phyloP scores from a whole-genome alignment of 2,888 invertebrate species.

The Homarus gammarus region DNA sequence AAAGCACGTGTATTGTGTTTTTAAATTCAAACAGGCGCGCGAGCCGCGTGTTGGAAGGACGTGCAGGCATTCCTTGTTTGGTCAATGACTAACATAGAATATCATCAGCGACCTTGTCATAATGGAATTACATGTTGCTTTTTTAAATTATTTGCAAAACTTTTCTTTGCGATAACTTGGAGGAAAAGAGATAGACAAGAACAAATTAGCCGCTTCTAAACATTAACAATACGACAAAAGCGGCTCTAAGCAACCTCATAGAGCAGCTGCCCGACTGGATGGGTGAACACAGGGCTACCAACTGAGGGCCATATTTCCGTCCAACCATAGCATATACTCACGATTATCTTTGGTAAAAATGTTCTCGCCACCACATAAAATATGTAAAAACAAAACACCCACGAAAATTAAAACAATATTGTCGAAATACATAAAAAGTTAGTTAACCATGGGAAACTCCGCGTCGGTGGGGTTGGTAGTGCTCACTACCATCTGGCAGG shows the following conservation, averaged over 20 bases:
- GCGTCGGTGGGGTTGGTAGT: conserved; percentile 66
- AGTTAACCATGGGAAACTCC: conserved; percentile 62
- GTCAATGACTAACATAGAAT: neutral
- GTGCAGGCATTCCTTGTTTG: conserved; percentile 32
- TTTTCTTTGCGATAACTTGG: neutral
- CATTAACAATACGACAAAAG: conserved; percentile 8
- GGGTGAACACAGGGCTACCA: conserved; percentile 59
- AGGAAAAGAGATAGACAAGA: neutral
- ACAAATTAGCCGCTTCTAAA: neutral
- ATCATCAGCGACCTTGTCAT: neutral
- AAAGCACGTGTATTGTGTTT: conserved; percentile 54
- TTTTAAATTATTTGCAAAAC: neutral
- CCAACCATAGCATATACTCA: conserved; percentile 18
- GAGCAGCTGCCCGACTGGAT: conserved; percentile 58
- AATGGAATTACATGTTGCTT: neutral
- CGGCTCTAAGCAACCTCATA: conserved; percentile 41
- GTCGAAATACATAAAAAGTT: conserved; percentile 7
- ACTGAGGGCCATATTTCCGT: conserved; percentile 36
- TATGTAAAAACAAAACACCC: neutral
- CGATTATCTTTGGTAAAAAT: neutral
- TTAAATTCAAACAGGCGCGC: conserved; percentile 69
- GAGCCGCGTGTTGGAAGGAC: conserved; percentile 57
- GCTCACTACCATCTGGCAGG: conserved; percentile 60
- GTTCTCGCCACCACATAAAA: neutral
- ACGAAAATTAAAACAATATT: neutral